phyloP scores from a whole-genome alignment of 2,888 invertebrate species.

The Idaea straminata region DNA sequence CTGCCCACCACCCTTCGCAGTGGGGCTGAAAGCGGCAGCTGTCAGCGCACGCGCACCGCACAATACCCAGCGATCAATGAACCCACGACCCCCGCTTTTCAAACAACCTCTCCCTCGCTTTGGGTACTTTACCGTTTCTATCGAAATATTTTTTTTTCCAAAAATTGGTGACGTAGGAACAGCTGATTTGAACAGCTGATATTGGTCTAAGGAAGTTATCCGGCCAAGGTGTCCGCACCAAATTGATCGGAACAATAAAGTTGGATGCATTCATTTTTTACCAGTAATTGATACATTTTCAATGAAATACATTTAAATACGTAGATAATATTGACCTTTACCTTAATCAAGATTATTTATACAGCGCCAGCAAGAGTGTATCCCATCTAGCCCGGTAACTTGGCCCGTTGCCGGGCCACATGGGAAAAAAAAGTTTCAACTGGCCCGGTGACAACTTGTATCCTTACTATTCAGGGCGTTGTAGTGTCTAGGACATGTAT shows the following conservation, averaged over 20 bases:
- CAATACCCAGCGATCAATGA: constrained; percentile 69
- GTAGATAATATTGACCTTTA: too few species aligned
- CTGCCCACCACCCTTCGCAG: constrained; percentile 56
- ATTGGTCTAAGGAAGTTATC: constrained; percentile 12
- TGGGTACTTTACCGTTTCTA: constrained; percentile 37
- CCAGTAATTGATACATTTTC: not conserved
- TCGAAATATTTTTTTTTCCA: constrained; percentile 6
- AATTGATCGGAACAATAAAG: constrained; percentile 11
- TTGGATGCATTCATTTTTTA: not conserved
- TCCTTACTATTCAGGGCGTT: too few species aligned
- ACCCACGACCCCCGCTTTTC: constrained; percentile 58
- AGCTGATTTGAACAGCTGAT: constrained; percentile 34
- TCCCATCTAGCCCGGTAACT: too few species aligned
- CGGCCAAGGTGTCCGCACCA: constrained; percentile 24
- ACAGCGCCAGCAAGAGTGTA: too few species aligned
- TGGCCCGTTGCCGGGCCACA: too few species aligned
- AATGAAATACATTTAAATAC: too few species aligned
- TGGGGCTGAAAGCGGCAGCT: constrained; percentile 61
- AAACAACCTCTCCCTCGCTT: constrained; percentile 15
- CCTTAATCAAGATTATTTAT: too few species aligned
- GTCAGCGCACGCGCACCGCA: constrained; percentile 72
- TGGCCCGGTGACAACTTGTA: too few species aligned
- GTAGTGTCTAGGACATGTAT: too few species aligned
- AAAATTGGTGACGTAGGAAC: constrained; percentile 23
- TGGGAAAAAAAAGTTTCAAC: too few species aligned